Percentiles rank a stretch among this genome's conserved stretches.
Evolutionary conservation across 1,140 invertebrate species (phyloP).

Genomic region (Dreissena rostriformis): DNA sequence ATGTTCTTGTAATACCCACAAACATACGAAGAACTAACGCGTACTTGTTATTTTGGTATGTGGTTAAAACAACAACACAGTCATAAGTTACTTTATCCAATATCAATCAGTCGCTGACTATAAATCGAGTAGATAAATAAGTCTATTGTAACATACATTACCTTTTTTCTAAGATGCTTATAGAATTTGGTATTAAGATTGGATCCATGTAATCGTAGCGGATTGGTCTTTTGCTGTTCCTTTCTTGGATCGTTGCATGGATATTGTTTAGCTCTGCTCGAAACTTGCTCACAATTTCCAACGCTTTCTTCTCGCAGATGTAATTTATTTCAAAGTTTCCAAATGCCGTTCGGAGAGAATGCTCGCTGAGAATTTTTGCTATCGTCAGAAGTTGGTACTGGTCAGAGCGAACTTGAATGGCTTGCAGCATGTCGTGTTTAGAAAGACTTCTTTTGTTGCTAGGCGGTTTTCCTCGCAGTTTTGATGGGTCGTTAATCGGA

Average conservation of each 20-base stretch:
- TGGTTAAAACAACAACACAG: no score
- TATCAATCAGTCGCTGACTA: no score
- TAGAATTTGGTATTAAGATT: background rate
- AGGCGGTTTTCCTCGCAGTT: constrained; percentile 74
- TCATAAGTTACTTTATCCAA: no score
- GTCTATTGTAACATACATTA: no score
- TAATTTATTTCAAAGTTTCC: constrained; percentile 28
- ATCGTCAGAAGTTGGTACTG: background rate
- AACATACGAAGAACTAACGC: no score
- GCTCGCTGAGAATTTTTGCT: constrained; percentile 3
- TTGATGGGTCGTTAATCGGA: constrained; percentile 81
- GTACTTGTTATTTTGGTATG: no score
- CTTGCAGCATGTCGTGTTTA: background rate
- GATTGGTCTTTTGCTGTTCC: background rate
- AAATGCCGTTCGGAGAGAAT: background rate
- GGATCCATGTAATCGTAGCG: constrained; percentile 1
- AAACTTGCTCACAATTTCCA: constrained; percentile 1
- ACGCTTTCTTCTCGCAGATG: constrained; percentile 1
- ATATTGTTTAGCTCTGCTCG: background rate
- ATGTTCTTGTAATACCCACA: no score
- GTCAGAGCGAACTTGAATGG: background rate
- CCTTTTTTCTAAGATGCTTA: background rate
- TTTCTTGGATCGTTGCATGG: background rate
- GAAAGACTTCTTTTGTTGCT: constrained; percentile 74
- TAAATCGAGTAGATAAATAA: no score